Evolutionary conservation across 2,888 invertebrate species (phyloP).

Genomic region (Magallana nippona): DNA sequence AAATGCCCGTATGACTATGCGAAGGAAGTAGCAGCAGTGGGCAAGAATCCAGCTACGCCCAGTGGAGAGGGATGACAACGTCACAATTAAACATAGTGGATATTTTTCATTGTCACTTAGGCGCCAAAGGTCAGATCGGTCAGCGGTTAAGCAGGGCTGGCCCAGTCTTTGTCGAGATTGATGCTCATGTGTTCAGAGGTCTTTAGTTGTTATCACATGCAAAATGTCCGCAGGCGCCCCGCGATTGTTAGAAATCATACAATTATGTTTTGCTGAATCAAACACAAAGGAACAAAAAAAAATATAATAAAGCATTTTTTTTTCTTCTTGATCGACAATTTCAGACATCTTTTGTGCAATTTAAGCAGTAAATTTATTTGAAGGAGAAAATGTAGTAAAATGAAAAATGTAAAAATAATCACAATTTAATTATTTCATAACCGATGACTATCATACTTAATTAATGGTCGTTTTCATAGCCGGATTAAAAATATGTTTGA

Average conservation of each 20-base stretch:
- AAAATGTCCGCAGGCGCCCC: neutral
- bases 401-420: too few relatives aligned
- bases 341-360: too few relatives aligned
- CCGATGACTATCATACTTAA: too few relatives aligned
- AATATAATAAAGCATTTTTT: too few relatives aligned
- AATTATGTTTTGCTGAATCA: too few relatives aligned
- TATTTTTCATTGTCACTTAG: conserved; percentile 21
- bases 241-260: neutral
- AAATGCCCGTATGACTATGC: conserved; percentile 25
- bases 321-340: too few relatives aligned
- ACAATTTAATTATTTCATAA: too few relatives aligned
- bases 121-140: conserved; percentile 29
- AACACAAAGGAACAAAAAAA: too few relatives aligned
- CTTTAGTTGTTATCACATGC: neutral
- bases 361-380: too few relatives aligned
- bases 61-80: conserved; percentile 4
- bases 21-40: neutral
- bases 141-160: neutral
- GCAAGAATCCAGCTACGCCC: conserved; percentile 32
- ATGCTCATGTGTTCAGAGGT: neutral
- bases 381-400: too few relatives aligned
- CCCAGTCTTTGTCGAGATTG: conserved; percentile 14
- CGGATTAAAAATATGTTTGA: too few relatives aligned
- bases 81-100: neutral
- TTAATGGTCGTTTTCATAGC: too few relatives aligned